These are phyloP conservation scores for Lerista edwardsae DNA, from an alignment of 2,797 vertebrate genomes.

Conservation along the genomic window DNA sequence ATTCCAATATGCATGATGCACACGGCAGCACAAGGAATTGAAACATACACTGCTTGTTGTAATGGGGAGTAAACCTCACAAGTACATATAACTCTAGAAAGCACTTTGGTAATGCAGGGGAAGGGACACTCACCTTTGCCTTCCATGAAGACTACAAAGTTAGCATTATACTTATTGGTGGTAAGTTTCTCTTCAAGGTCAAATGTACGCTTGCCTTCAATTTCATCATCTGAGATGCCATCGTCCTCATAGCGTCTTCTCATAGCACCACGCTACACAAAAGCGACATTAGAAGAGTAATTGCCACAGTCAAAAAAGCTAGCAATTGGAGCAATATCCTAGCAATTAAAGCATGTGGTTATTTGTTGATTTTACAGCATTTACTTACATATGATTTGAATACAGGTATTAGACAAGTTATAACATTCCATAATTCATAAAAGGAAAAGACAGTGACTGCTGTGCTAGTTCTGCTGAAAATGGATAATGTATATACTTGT, in stretches of 20 bases:
- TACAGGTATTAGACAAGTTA: not conserved
- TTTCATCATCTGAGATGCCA: conserved; percentile 97
- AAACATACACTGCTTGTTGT: not conserved
- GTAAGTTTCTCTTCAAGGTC: conserved; percentile 94
- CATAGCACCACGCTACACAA: conserved; percentile 88
- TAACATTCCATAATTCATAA: not conserved
- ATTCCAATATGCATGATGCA: not conserved
- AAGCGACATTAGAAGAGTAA: conserved; percentile 14
- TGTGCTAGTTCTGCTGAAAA: not conserved
- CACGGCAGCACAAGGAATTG: not conserved
- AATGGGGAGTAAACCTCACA: not conserved
- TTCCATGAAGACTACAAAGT: conserved; percentile 93
- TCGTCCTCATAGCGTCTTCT: conserved; percentile 94
- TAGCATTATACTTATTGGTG: conserved; percentile 86
- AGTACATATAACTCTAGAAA: not conserved
- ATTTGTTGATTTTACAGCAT: not conserved
- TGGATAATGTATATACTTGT: too few relatives aligned
- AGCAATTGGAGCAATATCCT: too few relatives aligned
- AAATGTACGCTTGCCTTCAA: conserved; percentile 95
- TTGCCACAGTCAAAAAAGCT: rapidly evolving
- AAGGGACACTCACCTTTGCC: conserved; percentile 87
- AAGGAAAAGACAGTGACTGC: not conserved
- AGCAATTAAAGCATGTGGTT: not conserved
- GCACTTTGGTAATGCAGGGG: not conserved
- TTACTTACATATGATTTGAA: not conserved